A percentile compares a stretch with the other conserved stretches of the same genome.
phyloP scores from a whole-genome alignment of 92 coral and sea anemone genomes.

The Epizoanthus illoricatus region DNA sequence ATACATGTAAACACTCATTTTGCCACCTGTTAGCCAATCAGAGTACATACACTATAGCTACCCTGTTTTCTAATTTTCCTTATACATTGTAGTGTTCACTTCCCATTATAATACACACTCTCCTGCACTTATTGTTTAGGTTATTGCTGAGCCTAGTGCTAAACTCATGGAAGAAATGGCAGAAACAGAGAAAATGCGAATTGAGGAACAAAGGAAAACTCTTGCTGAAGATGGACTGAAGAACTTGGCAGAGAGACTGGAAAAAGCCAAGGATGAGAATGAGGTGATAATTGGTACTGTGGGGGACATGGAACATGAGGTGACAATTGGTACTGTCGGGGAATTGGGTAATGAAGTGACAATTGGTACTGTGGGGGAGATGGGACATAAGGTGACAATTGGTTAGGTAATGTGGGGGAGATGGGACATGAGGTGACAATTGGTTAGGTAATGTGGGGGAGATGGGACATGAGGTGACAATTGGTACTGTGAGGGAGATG shows the following conservation, averaged over 20 bases:
- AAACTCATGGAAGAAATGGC: slow-evolving; percentile 87
- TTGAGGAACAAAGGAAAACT: slow-evolving; percentile 65
- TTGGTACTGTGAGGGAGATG: too few relatives aligned
- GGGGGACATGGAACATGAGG: not conserved
- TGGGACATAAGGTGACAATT: not conserved
- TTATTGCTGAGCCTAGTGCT: slow-evolving; percentile 90
- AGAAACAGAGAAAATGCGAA: slow-evolving; percentile 80
- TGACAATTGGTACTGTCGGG: not conserved
- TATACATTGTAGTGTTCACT: too few relatives aligned
- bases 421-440: too few relatives aligned
- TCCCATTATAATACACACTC: too few relatives aligned
- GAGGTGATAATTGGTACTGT: slow-evolving; percentile 56
- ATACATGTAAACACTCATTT: too few relatives aligned
- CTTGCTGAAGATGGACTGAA: slow-evolving; percentile 85
- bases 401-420: too few relatives aligned
- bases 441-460: not conserved
- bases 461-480: not conserved
- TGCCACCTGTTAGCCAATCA: too few relatives aligned
- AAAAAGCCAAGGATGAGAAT: slow-evolving; percentile 88
- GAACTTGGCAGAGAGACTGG: slow-evolving; percentile 69
- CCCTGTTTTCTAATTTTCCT: too few relatives aligned
- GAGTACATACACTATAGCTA: too few relatives aligned
- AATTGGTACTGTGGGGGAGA: not conserved
- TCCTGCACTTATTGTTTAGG: slow-evolving; percentile 55
- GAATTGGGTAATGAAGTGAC: not conserved